Conservation (phyloP, 2,113 vertebrate genomes). For the Ibidorhyncha struthersii region DNA sequence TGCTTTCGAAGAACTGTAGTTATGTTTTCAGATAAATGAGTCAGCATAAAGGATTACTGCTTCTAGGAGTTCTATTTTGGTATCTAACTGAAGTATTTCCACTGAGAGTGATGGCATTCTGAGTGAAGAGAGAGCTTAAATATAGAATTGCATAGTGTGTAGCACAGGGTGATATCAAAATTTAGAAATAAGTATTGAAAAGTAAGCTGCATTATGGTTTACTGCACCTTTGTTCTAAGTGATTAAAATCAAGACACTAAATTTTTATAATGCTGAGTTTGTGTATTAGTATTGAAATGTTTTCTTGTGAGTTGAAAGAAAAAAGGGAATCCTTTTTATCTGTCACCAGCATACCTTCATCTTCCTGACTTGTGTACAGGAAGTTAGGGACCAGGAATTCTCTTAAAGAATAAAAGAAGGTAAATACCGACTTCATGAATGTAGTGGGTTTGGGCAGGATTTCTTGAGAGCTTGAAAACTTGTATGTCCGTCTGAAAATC, state of each 20-base stretch:
- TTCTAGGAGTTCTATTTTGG: constrained; percentile 59
- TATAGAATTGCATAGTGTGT: background rate
- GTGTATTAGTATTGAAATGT: background rate
- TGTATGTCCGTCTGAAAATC: background rate
- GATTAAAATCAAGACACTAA: background rate
- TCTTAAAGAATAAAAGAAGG: background rate
- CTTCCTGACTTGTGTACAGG: background rate
- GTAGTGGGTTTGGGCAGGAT: background rate
- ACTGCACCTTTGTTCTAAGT: background rate
- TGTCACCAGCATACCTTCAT: background rate
- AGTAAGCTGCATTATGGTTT: background rate
- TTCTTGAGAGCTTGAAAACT: background rate
- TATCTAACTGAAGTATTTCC: constrained; percentile 8
- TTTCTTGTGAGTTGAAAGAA: background rate
- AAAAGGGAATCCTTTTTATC: background rate
- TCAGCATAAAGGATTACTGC: constrained; percentile 35
- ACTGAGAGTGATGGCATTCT: background rate
- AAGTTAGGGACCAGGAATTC: background rate
- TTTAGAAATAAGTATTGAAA: background rate
- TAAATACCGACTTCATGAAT: background rate
- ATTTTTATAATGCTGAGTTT: background rate
- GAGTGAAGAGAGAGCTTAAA: constrained; percentile 29
- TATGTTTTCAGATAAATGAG: constrained; percentile 30
- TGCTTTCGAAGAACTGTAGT: constrained; percentile 51
- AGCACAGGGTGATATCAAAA: background rate